phyloP scores from a whole-genome alignment of 1,140 invertebrate genomes.

The Drosophila baimaii region DNA sequence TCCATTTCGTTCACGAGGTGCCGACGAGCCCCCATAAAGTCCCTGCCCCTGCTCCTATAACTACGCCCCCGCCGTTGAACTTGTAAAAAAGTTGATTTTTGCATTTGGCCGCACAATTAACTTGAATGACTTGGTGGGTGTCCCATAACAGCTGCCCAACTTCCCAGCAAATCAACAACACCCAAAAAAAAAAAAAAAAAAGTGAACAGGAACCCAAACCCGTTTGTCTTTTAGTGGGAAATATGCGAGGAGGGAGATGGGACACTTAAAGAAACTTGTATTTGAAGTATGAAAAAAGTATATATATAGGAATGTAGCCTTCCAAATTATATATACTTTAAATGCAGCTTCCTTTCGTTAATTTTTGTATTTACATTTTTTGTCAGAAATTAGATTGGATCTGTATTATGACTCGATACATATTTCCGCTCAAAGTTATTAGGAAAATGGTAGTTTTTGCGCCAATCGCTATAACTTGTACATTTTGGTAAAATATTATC shows the following conservation, averaged over 20 bases:
- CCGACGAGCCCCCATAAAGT: conserved; percentile 52
- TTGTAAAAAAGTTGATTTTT: conserved; percentile 80
- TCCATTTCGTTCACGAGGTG: conserved; percentile 79
- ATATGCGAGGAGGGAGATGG: neutral
- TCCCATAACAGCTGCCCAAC: conserved; percentile 64
- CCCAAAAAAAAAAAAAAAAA: conserved; percentile 25
- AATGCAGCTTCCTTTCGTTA: no score
- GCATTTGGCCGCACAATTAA: conserved; percentile 82
- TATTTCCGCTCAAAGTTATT: no score
- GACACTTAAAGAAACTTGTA: conserved; percentile 2
- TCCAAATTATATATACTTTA: no score
- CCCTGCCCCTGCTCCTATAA: neutral
- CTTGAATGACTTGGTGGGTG: conserved; percentile 69
- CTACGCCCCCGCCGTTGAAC: conserved; percentile 44
- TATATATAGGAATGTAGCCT: no score
- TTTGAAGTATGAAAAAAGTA: no score
- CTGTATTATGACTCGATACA: no score
- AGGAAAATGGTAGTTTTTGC: no score
- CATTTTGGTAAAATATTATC: no score
- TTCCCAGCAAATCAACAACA: conserved; percentile 64
- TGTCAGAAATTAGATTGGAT: no score
- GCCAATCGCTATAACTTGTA: no score
- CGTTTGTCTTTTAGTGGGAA: conserved; percentile 38
- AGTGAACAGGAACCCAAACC: conserved; percentile 21
- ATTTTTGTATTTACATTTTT: no score